phyloP scores from a whole-genome alignment of 2,888 invertebrate species.

The Eilema depressum region DNA sequence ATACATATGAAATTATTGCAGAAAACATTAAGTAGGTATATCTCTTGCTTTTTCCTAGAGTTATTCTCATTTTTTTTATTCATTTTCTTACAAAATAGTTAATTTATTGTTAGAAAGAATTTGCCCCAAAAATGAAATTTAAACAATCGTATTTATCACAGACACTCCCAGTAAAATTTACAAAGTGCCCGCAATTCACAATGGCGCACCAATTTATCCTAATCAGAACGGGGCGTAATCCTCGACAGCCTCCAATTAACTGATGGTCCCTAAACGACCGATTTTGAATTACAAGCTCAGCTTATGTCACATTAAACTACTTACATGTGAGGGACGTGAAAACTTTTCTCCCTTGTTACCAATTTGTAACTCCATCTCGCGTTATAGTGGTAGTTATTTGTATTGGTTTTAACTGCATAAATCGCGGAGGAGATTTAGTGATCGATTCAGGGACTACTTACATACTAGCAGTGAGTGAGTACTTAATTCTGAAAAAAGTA shows the following conservation, averaged over 20 bases:
- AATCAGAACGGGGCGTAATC: conserved; percentile 46
- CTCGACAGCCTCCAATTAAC: conserved; percentile 42
- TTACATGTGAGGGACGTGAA: conserved; percentile 1
- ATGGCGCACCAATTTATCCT: conserved; percentile 38
- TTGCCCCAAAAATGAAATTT: background rate
- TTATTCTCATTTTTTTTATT: no score
- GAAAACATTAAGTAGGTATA: no score
- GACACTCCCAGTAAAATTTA: conserved; percentile 23
- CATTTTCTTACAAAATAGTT: no score
- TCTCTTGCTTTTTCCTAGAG: no score
- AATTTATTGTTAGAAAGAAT: background rate
- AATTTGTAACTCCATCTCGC: background rate
- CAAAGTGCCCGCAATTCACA: conserved; percentile 49
- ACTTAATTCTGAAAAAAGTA: no score
- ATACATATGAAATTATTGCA: no score
- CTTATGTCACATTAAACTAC: conserved; percentile 46
- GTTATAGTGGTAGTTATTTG: background rate
- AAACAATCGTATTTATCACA: background rate
- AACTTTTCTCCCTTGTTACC: background rate
- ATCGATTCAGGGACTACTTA: no score
- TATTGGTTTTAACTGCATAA: background rate
- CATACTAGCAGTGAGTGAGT: background rate
- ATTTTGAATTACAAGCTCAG: conserved; percentile 51
- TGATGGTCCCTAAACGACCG: conserved; percentile 47
- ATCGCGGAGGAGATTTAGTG: no score